phyloP scores from a whole-genome alignment of 2,797 vertebrate species.

The Dicrostonyx torquatus region DNA sequence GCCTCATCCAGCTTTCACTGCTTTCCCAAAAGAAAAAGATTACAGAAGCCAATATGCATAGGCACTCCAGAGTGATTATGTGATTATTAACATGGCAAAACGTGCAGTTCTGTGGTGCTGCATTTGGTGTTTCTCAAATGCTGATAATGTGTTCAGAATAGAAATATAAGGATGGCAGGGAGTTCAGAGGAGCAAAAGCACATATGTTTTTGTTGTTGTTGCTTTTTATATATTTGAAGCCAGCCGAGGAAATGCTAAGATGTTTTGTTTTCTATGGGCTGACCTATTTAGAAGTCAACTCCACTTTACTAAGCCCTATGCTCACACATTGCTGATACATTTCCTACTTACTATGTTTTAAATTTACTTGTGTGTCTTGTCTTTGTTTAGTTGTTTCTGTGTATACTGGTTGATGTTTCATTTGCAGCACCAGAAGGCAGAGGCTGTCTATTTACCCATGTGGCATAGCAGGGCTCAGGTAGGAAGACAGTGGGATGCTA shows the following conservation, averaged over 20 bases:
- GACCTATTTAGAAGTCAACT: constrained; percentile 29
- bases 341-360: constrained; percentile 5
- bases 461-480: not conserved
- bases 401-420: not conserved
- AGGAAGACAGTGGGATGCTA: not conserved
- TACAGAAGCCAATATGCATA: constrained; percentile 5
- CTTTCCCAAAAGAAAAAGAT: constrained; percentile 27
- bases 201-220: not conserved
- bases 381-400: not conserved
- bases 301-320: not conserved
- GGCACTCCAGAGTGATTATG: constrained; percentile 24
- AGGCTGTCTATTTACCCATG: not conserved
- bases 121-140: constrained; percentile 25
- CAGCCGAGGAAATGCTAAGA: not conserved
- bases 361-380: not conserved
- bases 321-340: not conserved
- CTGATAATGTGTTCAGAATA: not conserved
- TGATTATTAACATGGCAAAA: not conserved
- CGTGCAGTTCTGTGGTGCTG: not conserved
- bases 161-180: constrained; percentile 37
- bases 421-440: not conserved
- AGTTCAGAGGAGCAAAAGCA: constrained; percentile 6
- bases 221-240: constrained; percentile 56
- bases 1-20: not conserved
- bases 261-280: constrained; percentile 40